phyloP scores from a whole-genome alignment of 1,140 invertebrate species.

The Leptinotarsa texana region DNA sequence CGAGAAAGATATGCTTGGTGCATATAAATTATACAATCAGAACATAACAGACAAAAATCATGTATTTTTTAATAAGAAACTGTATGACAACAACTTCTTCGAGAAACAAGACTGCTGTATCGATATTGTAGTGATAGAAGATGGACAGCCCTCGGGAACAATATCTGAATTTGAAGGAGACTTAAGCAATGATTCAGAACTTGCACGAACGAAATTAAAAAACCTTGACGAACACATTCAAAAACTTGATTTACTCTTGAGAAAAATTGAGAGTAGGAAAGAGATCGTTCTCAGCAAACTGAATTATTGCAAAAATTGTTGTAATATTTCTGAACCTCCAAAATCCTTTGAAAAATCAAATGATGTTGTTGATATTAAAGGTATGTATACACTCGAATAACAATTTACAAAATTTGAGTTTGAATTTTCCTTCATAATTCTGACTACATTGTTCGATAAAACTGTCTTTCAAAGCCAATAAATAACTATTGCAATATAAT shows the following conservation, averaged over 20 bases:
- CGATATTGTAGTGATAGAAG: slow-evolving; percentile 29
- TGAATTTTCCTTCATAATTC: too few relatives aligned
- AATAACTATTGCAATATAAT: too few relatives aligned
- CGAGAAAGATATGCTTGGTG: slow-evolving; percentile 28
- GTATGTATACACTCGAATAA: background rate
- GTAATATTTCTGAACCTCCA: background rate
- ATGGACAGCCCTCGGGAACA: background rate
- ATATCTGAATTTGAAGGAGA: background rate
- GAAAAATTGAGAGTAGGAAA: slow-evolving; percentile 13
- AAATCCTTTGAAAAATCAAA: background rate
- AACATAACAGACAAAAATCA: slow-evolving; percentile 41
- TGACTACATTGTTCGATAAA: too few relatives aligned
- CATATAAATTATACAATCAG: slow-evolving; percentile 40
- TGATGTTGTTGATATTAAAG: background rate
- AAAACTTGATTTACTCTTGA: slow-evolving; percentile 3
- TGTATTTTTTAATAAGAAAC: slow-evolving; percentile 45
- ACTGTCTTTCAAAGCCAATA: too few relatives aligned
- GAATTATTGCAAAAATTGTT: slow-evolving; percentile 30
- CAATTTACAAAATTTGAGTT: too few relatives aligned
- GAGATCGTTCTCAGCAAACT: slow-evolving; percentile 9
- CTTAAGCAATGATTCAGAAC: background rate
- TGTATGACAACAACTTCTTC: slow-evolving; percentile 38
- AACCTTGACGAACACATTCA: slow-evolving; percentile 24
- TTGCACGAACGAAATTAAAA: slow-evolving; percentile 11
- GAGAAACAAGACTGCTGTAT: slow-evolving; percentile 38